These are phyloP conservation scores for Xestia sexstrigata DNA, from an alignment of 2,888 invertebrate species.

Conservation along the genomic window DNA sequence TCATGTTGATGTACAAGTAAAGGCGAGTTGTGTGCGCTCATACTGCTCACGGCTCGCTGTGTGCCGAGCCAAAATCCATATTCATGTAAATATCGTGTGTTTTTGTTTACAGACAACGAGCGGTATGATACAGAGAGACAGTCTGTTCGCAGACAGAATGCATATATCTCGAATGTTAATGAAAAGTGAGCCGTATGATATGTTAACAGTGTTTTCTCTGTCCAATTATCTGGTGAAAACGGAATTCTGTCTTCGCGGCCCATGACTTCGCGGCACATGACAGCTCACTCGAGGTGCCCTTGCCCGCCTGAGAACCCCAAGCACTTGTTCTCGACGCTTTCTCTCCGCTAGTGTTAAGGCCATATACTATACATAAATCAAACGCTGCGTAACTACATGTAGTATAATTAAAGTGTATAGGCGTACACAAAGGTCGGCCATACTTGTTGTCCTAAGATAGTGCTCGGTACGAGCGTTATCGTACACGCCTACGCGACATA, in stretches of 20 bases:
- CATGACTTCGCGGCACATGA: slow-evolving; percentile 29
- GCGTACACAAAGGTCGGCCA: slow-evolving; percentile 53
- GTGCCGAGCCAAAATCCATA: slow-evolving; percentile 60
- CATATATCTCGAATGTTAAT: slow-evolving; percentile 37
- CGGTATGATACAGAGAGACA: slow-evolving; percentile 39
- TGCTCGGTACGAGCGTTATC: slow-evolving; percentile 53
- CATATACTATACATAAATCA: slow-evolving; percentile 53
- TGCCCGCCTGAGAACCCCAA: slow-evolving; percentile 39
- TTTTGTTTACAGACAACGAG: slow-evolving; percentile 61
- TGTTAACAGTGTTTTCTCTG: slow-evolving; percentile 24
- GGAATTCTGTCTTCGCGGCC: slow-evolving; percentile 16
- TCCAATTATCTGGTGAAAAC: slow-evolving; percentile 34
- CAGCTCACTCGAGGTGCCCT: slow-evolving; percentile 42
- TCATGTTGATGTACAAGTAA: slow-evolving; percentile 44
- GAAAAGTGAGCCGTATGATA: slow-evolving; percentile 17
- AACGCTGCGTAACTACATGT: slow-evolving; percentile 27
- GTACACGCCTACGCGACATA: slow-evolving; percentile 61
- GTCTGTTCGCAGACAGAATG: slow-evolving; percentile 40
- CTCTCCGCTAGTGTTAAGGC: slow-evolving; percentile 50
- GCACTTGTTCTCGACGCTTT: slow-evolving; percentile 54
- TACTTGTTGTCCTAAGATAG: slow-evolving; percentile 64
- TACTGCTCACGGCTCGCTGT: slow-evolving; percentile 20
- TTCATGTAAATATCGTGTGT: slow-evolving; percentile 63
- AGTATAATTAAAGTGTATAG: slow-evolving; percentile 46
- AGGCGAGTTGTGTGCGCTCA: slow-evolving; percentile 30